Evolutionary conservation across 2,113 vertebrate genomes (phyloP).

Genomic region (Noctilio leporinus): DNA sequence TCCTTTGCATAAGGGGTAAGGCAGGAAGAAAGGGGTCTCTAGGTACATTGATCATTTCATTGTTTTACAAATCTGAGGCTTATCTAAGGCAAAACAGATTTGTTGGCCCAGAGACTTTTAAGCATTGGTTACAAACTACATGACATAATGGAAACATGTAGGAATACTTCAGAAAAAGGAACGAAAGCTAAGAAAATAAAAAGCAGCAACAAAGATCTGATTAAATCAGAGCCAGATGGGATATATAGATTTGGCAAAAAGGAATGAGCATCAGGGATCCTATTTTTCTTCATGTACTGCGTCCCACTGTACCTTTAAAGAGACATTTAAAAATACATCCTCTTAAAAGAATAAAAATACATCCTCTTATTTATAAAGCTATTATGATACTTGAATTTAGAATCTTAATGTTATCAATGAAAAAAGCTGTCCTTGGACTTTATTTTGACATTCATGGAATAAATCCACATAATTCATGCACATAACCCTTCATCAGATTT

Average conservation of each 20-base stretch:
- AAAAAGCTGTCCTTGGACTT: neutral
- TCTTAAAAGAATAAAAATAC: neutral
- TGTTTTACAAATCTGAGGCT: neutral
- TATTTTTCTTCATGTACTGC: neutral
- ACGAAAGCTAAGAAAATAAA: neutral
- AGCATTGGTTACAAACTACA: conserved; percentile 54
- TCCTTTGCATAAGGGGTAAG: neutral
- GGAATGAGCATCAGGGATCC: neutral
- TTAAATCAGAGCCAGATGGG: conserved; percentile 23
- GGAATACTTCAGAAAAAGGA: neutral
- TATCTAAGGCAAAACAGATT: conserved; percentile 24
- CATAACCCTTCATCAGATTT: neutral
- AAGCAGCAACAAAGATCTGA: conserved; percentile 15
- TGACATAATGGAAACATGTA: conserved; percentile 40
- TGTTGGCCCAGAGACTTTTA: neutral
- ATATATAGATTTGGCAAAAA: neutral
- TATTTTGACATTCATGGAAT: neutral
- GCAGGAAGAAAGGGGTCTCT: neutral
- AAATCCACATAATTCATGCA: neutral
- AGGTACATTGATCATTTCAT: neutral
- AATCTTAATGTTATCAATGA: neutral
- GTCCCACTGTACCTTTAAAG: neutral
- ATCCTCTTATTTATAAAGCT: neutral
- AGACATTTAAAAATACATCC: neutral
- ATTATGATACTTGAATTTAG: neutral